phyloP scores from a whole-genome alignment of 1,140 invertebrate genomes.

The Lethrus apterus region DNA sequence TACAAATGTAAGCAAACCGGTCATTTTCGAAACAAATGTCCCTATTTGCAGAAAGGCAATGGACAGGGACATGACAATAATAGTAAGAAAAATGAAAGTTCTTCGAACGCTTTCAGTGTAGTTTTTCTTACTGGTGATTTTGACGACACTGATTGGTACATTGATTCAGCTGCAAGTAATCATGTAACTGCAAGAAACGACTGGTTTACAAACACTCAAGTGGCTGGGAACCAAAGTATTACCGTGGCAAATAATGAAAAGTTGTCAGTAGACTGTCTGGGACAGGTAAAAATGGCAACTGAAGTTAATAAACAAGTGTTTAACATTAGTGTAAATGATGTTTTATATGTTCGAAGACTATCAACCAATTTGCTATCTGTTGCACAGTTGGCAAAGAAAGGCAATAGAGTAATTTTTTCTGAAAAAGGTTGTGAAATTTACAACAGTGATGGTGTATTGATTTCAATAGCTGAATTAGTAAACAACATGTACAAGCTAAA shows the following conservation, averaged over 20 bases:
- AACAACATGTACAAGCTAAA: slow-evolving; percentile 29
- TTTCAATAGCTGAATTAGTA: slow-evolving; percentile 25
- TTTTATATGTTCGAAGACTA: slow-evolving; percentile 4
- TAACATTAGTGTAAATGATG: slow-evolving; percentile 7
- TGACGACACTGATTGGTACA: slow-evolving; percentile 28
- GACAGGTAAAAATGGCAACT: slow-evolving; percentile 20
- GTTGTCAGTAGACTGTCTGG: slow-evolving; percentile 26
- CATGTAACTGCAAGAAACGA: slow-evolving; percentile 29
- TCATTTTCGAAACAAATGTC: slow-evolving; percentile 28
- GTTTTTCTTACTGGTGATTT: slow-evolving; percentile 26
- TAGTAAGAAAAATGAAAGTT: slow-evolving; percentile 16
- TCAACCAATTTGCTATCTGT: slow-evolving; percentile 6
- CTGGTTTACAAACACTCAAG: slow-evolving; percentile 9
- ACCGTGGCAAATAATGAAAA: slow-evolving; percentile 31
- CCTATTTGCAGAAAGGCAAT: slow-evolving; percentile 17
- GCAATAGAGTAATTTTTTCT: slow-evolving; percentile 27
- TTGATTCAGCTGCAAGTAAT: slow-evolving; percentile 30
- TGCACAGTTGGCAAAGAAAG: slow-evolving; percentile 26
- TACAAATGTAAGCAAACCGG: background rate
- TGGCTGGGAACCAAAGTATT: slow-evolving; percentile 22
- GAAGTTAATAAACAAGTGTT: background rate
- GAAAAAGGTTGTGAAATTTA: slow-evolving; percentile 26
- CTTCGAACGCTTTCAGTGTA: slow-evolving; percentile 24
- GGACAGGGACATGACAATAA: background rate
- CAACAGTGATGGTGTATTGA: slow-evolving; percentile 21